Evolutionary conservation across 2,797 vertebrate species (phyloP).

Genomic region (Sitta carolinensis): DNA sequence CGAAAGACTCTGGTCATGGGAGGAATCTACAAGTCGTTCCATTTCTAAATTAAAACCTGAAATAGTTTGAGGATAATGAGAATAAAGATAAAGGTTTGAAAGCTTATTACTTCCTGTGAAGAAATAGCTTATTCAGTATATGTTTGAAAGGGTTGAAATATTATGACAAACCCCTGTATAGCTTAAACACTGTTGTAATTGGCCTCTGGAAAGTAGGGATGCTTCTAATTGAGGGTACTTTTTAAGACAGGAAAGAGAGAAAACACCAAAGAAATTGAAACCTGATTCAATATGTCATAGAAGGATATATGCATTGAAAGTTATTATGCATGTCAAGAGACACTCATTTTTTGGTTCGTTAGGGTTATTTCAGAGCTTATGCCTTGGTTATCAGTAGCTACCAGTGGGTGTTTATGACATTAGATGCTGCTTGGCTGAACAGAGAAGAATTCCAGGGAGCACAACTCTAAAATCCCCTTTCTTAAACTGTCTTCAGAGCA

Average conservation of each 20-base stretch:
- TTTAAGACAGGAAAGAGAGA: not conserved
- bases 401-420: not conserved
- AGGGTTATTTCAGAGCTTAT: not conserved
- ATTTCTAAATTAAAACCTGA: conserved; percentile 30
- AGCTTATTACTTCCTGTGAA: not conserved
- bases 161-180: not conserved
- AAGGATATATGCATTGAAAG: not conserved
- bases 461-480: not conserved
- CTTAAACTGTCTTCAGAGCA: not conserved
- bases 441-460: not conserved
- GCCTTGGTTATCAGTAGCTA: not conserved
- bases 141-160: not conserved
- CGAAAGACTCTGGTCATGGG: conserved; percentile 12
- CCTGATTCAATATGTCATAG: not conserved
- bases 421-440: not conserved
- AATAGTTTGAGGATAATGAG: not conserved
- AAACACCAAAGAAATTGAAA: not conserved
- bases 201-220: not conserved
- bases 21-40: not conserved
- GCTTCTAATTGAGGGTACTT: not conserved
- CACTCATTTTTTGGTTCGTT: not conserved
- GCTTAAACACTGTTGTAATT: not conserved
- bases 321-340: not conserved
- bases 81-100: conserved; percentile 6
- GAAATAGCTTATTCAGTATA: not conserved